Evolutionary conservation across 2,797 vertebrate genomes (phyloP).

Genomic region (Malurus leucopterus): DNA sequence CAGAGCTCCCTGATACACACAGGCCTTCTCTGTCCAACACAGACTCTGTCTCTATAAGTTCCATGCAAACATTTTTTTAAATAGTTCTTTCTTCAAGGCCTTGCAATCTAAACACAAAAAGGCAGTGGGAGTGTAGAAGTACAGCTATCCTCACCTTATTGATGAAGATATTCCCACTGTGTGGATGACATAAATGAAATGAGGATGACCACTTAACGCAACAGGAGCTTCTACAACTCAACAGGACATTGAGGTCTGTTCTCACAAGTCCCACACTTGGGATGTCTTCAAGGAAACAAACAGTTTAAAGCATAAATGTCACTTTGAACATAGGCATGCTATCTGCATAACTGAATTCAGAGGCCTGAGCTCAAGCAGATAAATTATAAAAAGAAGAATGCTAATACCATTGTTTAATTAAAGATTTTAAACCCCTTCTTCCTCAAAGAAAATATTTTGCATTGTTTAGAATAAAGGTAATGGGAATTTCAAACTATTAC

Average conservation of each 20-base stretch:
- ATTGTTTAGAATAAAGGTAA: not conserved
- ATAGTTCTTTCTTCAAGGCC: not conserved
- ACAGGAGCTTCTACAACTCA: not conserved
- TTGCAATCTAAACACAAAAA: not conserved
- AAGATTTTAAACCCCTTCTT: not conserved
- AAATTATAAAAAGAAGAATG: not conserved
- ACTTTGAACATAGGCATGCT: not conserved
- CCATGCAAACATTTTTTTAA: not conserved
- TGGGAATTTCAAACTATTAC: not conserved
- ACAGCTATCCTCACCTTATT: not conserved
- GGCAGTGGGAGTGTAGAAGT: not conserved
- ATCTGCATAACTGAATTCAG: not conserved
- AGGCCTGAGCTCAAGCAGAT: not conserved
- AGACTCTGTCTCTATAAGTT: not conserved
- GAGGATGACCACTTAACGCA: fast-evolving
- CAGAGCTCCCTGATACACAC: not conserved
- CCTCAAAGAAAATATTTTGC: not conserved
- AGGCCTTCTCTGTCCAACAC: not conserved
- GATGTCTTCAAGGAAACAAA: not conserved
- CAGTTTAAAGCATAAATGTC: not conserved
- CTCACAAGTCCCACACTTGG: not conserved
- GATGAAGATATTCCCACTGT: not conserved
- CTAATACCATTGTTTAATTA: not conserved
- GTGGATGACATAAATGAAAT: not conserved
- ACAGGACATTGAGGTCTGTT: not conserved